Percentiles rank a stretch among this genome's conserved stretches.
phyloP scores from a whole-genome alignment of 2,888 invertebrate genomes.

The Leucania comma region DNA sequence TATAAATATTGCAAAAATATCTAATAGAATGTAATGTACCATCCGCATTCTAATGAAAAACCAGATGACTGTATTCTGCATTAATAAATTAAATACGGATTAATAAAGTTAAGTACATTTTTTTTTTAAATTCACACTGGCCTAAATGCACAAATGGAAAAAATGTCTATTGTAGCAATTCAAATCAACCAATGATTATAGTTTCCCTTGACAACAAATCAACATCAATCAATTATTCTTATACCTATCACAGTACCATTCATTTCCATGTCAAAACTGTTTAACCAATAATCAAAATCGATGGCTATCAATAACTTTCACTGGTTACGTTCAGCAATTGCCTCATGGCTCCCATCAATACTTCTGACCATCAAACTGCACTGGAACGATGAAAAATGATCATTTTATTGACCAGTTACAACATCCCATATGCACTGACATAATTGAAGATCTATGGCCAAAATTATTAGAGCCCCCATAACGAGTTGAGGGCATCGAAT shows the following conservation, averaged over 20 bases:
- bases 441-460: slow-evolving; percentile 68
- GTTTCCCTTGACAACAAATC: not conserved
- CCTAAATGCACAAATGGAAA: too few relatives aligned
- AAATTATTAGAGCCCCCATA: slow-evolving; percentile 58
- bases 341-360: slow-evolving; percentile 49
- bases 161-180: not conserved
- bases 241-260: slow-evolving; percentile 20
- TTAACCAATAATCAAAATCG: slow-evolving; percentile 54
- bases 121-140: too few relatives aligned
- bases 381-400: slow-evolving; percentile 69
- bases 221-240: slow-evolving; percentile 11
- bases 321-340: slow-evolving; percentile 62
- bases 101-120: too few relatives aligned
- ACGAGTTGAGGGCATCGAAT: slow-evolving; percentile 52
- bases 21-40: too few relatives aligned
- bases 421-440: slow-evolving; percentile 66
- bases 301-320: slow-evolving; percentile 66
- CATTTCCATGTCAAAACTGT: slow-evolving; percentile 46
- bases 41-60: too few relatives aligned
- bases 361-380: slow-evolving; percentile 40
- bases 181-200: not conserved
- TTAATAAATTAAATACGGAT: too few relatives aligned
- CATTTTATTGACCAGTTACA: slow-evolving; percentile 75
- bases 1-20: too few relatives aligned
- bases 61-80: too few relatives aligned